Evolutionary conservation across 2,888 invertebrate species (phyloP).

Genomic region (Crossocerus cetratus): DNA sequence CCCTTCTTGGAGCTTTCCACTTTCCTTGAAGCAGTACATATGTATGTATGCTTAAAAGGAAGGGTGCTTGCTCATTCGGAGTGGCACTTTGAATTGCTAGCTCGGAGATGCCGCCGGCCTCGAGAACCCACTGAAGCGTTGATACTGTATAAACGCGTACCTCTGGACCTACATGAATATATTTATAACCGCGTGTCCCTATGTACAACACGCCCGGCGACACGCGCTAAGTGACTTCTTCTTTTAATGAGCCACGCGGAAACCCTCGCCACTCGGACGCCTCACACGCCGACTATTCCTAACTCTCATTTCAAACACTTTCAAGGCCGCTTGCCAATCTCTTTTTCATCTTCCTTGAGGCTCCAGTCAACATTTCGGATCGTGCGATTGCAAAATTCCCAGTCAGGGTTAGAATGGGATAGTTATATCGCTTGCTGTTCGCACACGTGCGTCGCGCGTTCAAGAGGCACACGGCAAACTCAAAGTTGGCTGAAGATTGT

Average conservation of each 20-base stretch:
- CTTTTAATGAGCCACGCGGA: no score
- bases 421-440: no score
- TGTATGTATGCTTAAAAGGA: conserved; percentile 7
- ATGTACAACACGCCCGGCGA: conserved; percentile 2
- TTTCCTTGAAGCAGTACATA: background rate
- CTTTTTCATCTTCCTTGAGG: no score
- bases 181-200: conserved; percentile 6
- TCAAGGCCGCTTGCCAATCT: background rate
- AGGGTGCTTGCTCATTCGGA: conserved; percentile 34
- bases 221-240: no score
- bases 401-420: no score
- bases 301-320: conserved; percentile 50
- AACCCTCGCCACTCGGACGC: no score
- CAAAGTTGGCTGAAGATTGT: conserved; percentile 9
- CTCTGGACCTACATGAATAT: conserved; percentile 2
- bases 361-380: no score
- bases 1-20: conserved; percentile 1
- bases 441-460: background rate
- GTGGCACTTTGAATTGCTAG: conserved; percentile 59
- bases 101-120: conserved; percentile 38
- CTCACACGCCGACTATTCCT: conserved; percentile 19
- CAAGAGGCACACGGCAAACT: conserved; percentile 4
- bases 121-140: background rate
- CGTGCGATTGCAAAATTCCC: no score
- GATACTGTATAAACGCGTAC: conserved; percentile 53